A percentile compares a stretch with the other conserved stretches of the same genome.
Evolutionary conservation across 2,797 vertebrate species (phyloP).

Genomic region (Ceryle rudis): DNA sequence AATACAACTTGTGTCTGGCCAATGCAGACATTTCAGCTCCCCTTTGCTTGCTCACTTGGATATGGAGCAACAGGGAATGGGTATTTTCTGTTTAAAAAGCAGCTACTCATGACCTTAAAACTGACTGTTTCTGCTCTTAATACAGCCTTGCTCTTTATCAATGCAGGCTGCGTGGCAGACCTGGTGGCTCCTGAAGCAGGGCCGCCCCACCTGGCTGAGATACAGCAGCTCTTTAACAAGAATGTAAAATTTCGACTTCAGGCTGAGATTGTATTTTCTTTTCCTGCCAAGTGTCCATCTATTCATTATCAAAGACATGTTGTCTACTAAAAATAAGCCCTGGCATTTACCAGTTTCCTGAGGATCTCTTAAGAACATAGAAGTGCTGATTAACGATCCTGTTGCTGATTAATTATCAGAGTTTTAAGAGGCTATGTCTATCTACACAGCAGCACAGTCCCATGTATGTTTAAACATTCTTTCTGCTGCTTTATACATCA

Average conservation of each 20-base stretch:
- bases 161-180: background rate
- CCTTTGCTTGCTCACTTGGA: background rate
- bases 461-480: conserved; percentile 16
- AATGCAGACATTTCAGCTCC: background rate
- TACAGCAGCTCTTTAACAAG: background rate
- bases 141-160: background rate
- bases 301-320: background rate
- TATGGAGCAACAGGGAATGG: background rate
- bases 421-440: background rate
- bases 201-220: background rate
- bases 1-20: background rate
- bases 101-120: background rate
- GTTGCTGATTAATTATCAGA: conserved; percentile 9
- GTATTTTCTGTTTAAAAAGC: background rate
- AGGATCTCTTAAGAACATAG: background rate
- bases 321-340: background rate
- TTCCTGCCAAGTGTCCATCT: background rate
- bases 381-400: background rate
- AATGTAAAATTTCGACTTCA: background rate
- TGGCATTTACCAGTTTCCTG: conserved; percentile 16
- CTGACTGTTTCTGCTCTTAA: background rate
- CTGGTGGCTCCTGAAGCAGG: background rate
- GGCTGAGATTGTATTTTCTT: background rate
- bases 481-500: background rate
- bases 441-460: background rate